These are phyloP conservation scores for Dufourea novaeangliae DNA, from an alignment of 1,140 invertebrate genomes.

Conservation along the genomic window DNA sequence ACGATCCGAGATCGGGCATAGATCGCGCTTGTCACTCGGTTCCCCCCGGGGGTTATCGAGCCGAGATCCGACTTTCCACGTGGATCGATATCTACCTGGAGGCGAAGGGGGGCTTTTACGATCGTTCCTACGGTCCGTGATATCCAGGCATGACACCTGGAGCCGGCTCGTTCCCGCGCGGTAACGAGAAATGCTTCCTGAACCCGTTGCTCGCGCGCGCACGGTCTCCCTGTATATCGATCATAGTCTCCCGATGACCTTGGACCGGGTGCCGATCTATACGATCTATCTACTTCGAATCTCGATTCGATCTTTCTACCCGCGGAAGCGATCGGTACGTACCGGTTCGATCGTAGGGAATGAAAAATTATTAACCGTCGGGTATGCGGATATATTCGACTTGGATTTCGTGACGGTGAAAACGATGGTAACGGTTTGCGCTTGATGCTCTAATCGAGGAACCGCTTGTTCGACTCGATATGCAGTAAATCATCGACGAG, in stretches of 20 bases:
- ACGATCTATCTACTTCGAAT: slow-evolving; percentile 32
- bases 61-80: slow-evolving; percentile 43
- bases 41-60: slow-evolving; percentile 42
- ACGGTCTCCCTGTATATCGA: slow-evolving; percentile 36
- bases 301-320: background rate
- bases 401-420: slow-evolving; percentile 4
- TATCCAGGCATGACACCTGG: slow-evolving; percentile 42
- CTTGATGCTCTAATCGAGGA: background rate
- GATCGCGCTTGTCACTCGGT: slow-evolving; percentile 52
- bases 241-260: slow-evolving; percentile 53
- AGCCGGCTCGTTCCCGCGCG: slow-evolving; percentile 9
- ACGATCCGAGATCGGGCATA: slow-evolving; percentile 31
- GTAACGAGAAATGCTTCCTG: slow-evolving; percentile 55
- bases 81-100: slow-evolving; percentile 43
- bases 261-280: slow-evolving; percentile 32
- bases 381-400: slow-evolving; percentile 46
- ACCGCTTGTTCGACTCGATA: background rate
- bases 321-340: background rate
- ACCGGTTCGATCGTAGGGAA: background rate
- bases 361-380: slow-evolving; percentile 41
- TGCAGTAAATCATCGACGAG: too few species aligned
- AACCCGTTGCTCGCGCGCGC: slow-evolving; percentile 7
- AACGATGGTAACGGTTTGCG: background rate
- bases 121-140: slow-evolving; percentile 21
- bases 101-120: slow-evolving; percentile 36